Base-by-base conservation (phyloP, 2,888 invertebrate species). In the Hypena proboscidalis region DNA sequence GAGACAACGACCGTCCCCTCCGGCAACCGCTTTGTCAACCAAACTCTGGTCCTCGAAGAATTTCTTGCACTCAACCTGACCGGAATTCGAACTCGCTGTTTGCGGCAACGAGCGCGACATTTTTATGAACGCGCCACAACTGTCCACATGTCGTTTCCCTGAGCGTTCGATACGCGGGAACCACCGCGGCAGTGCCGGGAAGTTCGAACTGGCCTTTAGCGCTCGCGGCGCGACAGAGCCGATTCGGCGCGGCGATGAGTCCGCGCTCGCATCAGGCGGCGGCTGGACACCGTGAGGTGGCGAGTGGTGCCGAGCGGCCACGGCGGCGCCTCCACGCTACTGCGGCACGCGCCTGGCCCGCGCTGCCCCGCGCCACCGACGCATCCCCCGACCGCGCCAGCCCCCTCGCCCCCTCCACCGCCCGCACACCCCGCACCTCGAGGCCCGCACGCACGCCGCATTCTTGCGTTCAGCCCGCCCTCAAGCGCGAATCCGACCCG, bases 261-360 rank as follows among this genome's bases (percentile, higher is more conserved):
- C 65, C 75, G 75, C 74, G 74, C 74, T 70, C 72, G 76, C 74
- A 67, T 67, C 70, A 71, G 73, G 69, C 73, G 75, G 74, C 66
- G 53, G 54, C 54, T 55, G 68, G 64, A 52, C 66, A 64, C 70
- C 71, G 71, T 69, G 74, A 62, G 74, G 68, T 67, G 71, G 74
- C 74, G 71, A 66, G 48, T 61, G 60, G 67, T 72, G 74, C 74
- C 83, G 81, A 80, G 86, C 85, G 84, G 83, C 79, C 83, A 82
- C 84, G 83, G 74, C 84, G 85, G 85, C 83, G 83, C 85, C 83
- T 85, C 81, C 86, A 84, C 89, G 84, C 81, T 89, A 90, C 87
- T 89, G 88, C 89, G 88, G 88, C 82, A 86, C 87, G 88, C 86
- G 85, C 79, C 75, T 77, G 67, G 68, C 74, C 72, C 79, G 74